Conservation (phyloP, 2,113 vertebrate species). For the Lonchura striata region DNA sequence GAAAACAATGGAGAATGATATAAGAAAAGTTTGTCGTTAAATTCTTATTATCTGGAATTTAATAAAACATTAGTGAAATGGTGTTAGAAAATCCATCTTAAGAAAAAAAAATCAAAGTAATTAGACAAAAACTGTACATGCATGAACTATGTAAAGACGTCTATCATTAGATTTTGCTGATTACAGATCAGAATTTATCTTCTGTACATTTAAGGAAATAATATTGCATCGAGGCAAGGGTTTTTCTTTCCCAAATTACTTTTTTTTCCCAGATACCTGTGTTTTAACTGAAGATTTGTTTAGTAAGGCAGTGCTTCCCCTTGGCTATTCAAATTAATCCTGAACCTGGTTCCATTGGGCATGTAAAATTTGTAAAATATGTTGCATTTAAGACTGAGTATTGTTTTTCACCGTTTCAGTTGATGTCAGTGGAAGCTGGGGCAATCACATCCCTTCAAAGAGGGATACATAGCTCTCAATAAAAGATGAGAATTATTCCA, state of each 20-base stretch:
- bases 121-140: background rate
- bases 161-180: background rate
- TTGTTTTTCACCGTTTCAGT: background rate
- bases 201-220: background rate
- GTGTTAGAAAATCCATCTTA: background rate
- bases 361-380: background rate
- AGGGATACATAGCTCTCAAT: background rate
- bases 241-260: background rate
- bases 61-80: background rate
- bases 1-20: background rate
- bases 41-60: background rate
- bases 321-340: background rate
- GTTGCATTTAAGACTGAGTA: background rate
- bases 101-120: background rate
- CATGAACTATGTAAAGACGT: background rate
- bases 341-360: background rate
- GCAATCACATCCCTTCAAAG: background rate
- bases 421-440: background rate
- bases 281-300: background rate
- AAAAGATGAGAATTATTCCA: background rate
- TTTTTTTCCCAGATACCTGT: background rate
- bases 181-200: background rate
- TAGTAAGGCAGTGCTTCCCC: background rate
- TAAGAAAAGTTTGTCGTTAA: background rate
- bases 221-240: background rate